Percentiles rank a stretch among this genome's conserved stretches.
Conservation (phyloP, 1,140 invertebrate genomes). For the Dreissena polymorpha region DNA sequence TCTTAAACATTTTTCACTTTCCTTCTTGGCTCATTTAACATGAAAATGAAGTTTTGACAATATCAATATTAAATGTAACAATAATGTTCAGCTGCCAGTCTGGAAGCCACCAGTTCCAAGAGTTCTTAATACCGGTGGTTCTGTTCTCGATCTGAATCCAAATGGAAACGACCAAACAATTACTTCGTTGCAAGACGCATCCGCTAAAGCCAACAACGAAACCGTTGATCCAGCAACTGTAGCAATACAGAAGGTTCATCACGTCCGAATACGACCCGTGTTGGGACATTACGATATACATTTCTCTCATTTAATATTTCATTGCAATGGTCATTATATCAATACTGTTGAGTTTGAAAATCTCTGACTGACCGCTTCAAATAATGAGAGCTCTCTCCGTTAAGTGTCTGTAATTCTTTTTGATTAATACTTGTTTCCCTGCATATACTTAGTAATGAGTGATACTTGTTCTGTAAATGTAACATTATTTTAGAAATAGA, state of each 20-base stretch:
- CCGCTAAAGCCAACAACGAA: conserved; percentile 13
- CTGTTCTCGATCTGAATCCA: conserved; percentile 20
- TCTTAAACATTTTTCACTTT: no score
- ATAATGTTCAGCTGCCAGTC: not conserved
- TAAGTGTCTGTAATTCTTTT: no score
- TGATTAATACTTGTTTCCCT: no score
- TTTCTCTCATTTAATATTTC: not conserved
- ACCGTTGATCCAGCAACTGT: conserved; percentile 28
- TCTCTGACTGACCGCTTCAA: no score
- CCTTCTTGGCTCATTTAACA: no score
- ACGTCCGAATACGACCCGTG: not conserved
- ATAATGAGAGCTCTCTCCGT: no score
- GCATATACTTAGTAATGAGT: no score
- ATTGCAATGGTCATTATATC: not conserved
- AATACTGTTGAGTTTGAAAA: not conserved
- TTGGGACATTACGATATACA: no score
- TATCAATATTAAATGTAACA: no score
- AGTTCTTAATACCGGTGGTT: conserved; percentile 4
- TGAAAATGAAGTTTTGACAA: no score
- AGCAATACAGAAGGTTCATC: conserved; percentile 40
- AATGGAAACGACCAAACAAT: not conserved
- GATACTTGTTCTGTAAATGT: no score
- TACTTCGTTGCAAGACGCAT: not conserved
- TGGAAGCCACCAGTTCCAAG: conserved; percentile 18
- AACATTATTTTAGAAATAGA: no score